Base-by-base conservation (phyloP, 2,113 vertebrate genomes). In the Myiozetetes cayanensis region DNA sequence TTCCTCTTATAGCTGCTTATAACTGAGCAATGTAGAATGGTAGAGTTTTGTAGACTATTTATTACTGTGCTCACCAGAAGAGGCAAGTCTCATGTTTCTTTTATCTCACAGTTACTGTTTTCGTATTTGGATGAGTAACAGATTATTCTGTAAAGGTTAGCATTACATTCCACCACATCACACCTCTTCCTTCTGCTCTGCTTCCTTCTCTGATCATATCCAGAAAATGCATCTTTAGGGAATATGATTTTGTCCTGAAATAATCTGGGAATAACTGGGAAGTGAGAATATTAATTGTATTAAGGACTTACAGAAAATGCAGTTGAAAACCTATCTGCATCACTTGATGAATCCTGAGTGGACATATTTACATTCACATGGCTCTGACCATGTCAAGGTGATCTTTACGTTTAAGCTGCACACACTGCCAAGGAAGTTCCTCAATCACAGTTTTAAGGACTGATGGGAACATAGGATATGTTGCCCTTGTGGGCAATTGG, bases 211-310 rank as follows among this genome's bases (percentile, higher is more conserved):
- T 41, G 50, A 63, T 71, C 8, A 52, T 37, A 76, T 27, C 21
- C 43, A 52, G 33, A 71, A 63, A 39, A 70, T 13, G 14, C 15
- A n/a, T 39, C 27, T 70, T 87, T 44, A 55, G 14, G 28, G 20
- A 76, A 11, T 16, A 12, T 50, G 13, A 44, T 50, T 63, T 22
- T 50, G 33, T 49, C 33, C 63, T 56, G 58, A 82, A 87, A 59
- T 65, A 58, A 52, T 1, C 0, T n/a, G 15, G 28, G 18, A 83
- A 65, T 18, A 52, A 0, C 0, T n/a, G 15, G 28, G 18, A 83
- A 65, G 21, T 53, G 12, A 72, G 30, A 55, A 61, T 3, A 47
- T 18, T 17, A 43, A 8, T 75, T 52, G 12, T 31, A 27, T 39
- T 50, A n/a, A 70, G 11, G 11, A 41, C 23, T 25, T 16, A 35